These are phyloP conservation scores for Orthosia incerta DNA, from an alignment of 2,888 invertebrate species.

Conservation along the genomic window DNA sequence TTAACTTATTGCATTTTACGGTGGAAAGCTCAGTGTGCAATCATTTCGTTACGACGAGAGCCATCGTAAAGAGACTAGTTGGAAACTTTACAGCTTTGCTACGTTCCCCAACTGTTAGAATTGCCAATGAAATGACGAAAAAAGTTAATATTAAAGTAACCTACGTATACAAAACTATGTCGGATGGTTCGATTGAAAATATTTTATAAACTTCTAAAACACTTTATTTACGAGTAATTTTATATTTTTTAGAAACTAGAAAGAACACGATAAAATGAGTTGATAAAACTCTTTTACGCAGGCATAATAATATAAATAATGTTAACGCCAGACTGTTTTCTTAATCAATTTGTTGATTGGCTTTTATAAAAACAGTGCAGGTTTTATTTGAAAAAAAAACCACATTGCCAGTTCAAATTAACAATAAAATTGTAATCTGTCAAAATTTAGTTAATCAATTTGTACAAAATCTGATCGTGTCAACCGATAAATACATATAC, in stretches of 20 bases:
- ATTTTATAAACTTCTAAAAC: slow-evolving; percentile 7
- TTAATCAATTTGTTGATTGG: background rate
- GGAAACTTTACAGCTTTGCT: slow-evolving; percentile 82
- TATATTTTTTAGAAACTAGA: too few relatives aligned
- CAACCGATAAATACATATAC: too few relatives aligned
- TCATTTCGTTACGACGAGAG: slow-evolving; percentile 83
- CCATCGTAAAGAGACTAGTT: slow-evolving; percentile 86
- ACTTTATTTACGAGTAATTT: too few relatives aligned
- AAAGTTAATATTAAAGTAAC: slow-evolving; percentile 67
- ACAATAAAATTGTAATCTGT: too few relatives aligned
- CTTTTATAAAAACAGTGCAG: too few relatives aligned
- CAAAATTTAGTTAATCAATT: background rate
- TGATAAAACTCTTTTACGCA: background rate
- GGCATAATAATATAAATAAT: too few relatives aligned
- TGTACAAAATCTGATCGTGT: background rate
- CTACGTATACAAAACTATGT: slow-evolving; percentile 24
- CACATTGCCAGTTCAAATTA: too few relatives aligned
- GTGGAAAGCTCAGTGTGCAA: slow-evolving; percentile 80
- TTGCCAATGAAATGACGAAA: slow-evolving; percentile 76
- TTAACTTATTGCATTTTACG: slow-evolving; percentile 82
- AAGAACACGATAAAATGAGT: too few relatives aligned
- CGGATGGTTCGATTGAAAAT: slow-evolving; percentile 27
- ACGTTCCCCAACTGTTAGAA: slow-evolving; percentile 78
- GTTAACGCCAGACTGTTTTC: too few relatives aligned
- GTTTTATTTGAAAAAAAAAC: too few relatives aligned